Evolutionary conservation across 1,140 invertebrate species (phyloP), one percentile per base, ranked within the genome.

Genomic region (Caerostris darwini): DNA sequence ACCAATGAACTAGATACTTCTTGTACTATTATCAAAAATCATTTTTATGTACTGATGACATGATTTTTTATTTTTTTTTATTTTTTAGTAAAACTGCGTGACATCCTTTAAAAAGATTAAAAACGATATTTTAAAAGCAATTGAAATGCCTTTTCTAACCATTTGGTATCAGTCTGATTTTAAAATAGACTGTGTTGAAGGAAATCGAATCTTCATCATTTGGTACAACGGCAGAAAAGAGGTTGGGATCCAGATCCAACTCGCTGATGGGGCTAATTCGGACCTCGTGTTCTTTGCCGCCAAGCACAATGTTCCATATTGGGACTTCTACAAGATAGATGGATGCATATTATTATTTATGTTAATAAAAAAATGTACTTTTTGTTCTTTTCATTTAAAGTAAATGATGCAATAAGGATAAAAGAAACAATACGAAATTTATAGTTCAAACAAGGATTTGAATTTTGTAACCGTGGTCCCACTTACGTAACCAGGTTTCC

Each of bases 201-300:
- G 10, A 3, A n/a, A 12, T 34, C 3, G 12, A 6, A 12, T 57
- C 34, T n/a, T 34, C 10, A 0, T 10, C 3, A 19, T 57, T 54
- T 10, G 54, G 7, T 0, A 67, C 4, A 82, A 17, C 69, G 1
- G 77, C 93, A 7, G 81, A 64, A 19, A 90, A 94, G 4, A 7
- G 3, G 50, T 94, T 94, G n/a, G 34, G 34, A 58, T 94, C 93
- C 3, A 90, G 7, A 12, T 94, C 93, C 12, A 57, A 61, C 53
- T 94, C 93, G 12, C 71, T 90, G 57, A 94, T 83, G 5, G 93
- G 93, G n/a, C 93, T 94, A 2, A 94, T 5, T 53, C 93, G 71
- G 7, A 94, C n/a, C 54, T 94, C 93, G 8, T 59, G 57, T 5
- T 64, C 88, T 58, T 56, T 83, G 59, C 53, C 83, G 3, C 93